Evolutionary conservation across 2,888 invertebrate species (phyloP).

Genomic region (Invenusta paracnida): DNA sequence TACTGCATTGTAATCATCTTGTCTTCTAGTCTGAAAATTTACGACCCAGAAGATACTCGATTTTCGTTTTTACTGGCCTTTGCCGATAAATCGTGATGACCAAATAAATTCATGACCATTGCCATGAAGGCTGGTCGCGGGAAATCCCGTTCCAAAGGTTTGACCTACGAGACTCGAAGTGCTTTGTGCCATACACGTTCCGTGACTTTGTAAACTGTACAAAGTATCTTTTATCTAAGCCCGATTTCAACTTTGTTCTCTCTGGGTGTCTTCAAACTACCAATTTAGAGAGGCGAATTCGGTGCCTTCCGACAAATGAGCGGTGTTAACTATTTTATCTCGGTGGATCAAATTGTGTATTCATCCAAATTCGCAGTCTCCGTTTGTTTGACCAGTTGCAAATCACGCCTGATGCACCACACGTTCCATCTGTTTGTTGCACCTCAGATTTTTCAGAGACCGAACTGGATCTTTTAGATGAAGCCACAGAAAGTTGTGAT

Average conservation of each 20-base stretch:
- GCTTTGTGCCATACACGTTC: not conserved
- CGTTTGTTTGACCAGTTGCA: not conserved
- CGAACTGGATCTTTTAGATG: not conserved
- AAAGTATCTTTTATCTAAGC: not conserved
- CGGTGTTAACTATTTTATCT: not conserved
- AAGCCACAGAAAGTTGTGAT: not conserved
- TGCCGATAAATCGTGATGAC: not conserved
- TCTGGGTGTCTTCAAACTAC: not conserved
- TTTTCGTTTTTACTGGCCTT: not conserved
- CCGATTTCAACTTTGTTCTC: not conserved
- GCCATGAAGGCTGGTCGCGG: not conserved
- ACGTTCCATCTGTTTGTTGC: not conserved
- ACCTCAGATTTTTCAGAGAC: not conserved
- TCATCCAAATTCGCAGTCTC: not conserved
- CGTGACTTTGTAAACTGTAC: not conserved
- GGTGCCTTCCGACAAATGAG: not conserved
- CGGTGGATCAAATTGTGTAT: not conserved
- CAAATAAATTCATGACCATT: too few relatives aligned
- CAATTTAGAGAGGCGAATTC: not conserved
- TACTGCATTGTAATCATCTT: too few relatives aligned
- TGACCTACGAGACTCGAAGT: not conserved
- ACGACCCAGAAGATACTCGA: too few relatives aligned
- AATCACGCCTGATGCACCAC: not conserved
- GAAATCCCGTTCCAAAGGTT: not conserved
- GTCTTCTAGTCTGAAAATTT: too few relatives aligned